Evolutionary conservation across 2,797 vertebrate genomes (phyloP).

Genomic region (Sebastes baramenuke): DNA sequence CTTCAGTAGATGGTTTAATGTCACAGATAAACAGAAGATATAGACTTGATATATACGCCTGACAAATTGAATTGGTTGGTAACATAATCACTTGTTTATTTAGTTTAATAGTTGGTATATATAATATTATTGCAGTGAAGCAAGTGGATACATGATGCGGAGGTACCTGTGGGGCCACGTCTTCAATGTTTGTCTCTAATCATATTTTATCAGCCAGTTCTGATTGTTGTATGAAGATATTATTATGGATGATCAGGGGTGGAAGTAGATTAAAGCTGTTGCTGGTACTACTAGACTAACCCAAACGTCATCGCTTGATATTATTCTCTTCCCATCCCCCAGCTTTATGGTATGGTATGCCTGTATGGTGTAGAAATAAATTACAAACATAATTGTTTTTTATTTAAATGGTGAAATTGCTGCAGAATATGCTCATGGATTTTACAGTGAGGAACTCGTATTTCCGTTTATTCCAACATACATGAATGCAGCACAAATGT

Average conservation of each 20-base stretch:
- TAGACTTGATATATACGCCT: neutral
- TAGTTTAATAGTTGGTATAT: neutral
- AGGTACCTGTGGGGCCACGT: neutral
- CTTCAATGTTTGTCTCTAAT: neutral
- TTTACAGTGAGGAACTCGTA: no score
- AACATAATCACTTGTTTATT: neutral
- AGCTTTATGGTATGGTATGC: no score
- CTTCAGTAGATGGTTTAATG: neutral
- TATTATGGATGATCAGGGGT: neutral
- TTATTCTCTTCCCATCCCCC: no score
- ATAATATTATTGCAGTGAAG: neutral
- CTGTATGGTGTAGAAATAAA: no score
- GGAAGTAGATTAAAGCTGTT: no score
- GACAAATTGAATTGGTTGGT: neutral
- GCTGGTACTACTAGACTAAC: no score
- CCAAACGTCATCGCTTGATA: no score
- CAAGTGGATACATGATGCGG: neutral
- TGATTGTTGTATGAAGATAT: neutral
- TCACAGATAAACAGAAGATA: neutral
- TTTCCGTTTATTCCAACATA: no score
- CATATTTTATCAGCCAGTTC: neutral
- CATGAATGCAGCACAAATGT: rapidly evolving
- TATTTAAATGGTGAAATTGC: no score
- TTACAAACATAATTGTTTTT: no score
- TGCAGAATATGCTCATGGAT: no score